Percentiles rank a stretch among this genome's conserved stretches.
These are phyloP conservation scores for Drosophila prosaltans DNA, from an alignment of 1,140 invertebrate species.

Conservation along the genomic window DNA sequence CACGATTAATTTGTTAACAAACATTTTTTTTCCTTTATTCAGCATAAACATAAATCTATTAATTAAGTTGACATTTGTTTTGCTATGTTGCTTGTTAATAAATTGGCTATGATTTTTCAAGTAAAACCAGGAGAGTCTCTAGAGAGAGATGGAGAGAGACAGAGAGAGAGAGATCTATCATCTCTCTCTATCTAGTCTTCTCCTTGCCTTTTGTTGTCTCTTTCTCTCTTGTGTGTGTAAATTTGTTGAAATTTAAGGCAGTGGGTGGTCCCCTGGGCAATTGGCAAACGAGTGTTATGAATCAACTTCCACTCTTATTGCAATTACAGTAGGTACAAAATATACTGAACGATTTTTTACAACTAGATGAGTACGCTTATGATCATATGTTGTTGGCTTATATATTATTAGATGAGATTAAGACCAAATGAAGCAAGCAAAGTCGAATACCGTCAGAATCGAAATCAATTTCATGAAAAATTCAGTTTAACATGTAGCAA, in stretches of 20 bases:
- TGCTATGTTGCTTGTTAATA: conserved; percentile 47
- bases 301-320: conserved; percentile 39
- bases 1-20: conserved; percentile 81
- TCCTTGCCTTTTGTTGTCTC: neutral
- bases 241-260: conserved; percentile 76
- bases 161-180: too few relatives aligned
- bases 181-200: neutral
- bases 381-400: too few relatives aligned
- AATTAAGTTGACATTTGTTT: conserved; percentile 76
- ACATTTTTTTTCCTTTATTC: conserved; percentile 52
- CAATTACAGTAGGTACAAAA: conserved; percentile 15
- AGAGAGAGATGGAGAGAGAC: neutral
- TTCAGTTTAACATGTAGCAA: too few relatives aligned
- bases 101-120: conserved; percentile 51
- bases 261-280: conserved; percentile 67
- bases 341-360: neutral
- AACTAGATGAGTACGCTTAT: neutral
- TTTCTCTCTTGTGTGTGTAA: conserved; percentile 34
- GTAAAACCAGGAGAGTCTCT: conserved; percentile 41
- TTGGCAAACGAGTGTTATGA: conserved; percentile 56
- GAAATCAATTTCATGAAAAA: too few relatives aligned
- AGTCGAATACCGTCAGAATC: too few relatives aligned
- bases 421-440: too few relatives aligned
- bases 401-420: too few relatives aligned
- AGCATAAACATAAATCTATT: conserved; percentile 78